A percentile compares a stretch with the other conserved stretches of the same genome.
These are phyloP conservation scores for Phasianus colchicus DNA, from an alignment of 2,113 vertebrate species.

Conservation along the genomic window DNA sequence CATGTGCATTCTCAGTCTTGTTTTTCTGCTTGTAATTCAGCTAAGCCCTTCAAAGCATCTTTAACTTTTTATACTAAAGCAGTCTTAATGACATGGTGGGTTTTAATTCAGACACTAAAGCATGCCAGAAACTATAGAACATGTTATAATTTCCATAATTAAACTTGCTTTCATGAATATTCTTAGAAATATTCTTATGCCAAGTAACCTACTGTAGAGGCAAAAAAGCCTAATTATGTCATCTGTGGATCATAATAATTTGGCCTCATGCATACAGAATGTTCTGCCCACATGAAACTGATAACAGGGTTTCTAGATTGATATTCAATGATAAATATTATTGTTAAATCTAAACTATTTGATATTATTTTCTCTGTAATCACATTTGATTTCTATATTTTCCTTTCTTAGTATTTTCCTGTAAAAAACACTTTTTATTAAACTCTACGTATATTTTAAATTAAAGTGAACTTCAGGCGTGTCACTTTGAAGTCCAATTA, in stretches of 20 bases:
- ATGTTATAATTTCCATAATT: not conserved
- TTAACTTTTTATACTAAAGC: not conserved
- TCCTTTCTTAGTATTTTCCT: not conserved
- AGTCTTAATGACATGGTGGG: not conserved
- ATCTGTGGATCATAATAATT: not conserved
- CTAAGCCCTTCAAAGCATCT: not conserved
- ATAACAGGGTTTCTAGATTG: not conserved
- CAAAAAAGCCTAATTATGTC: not conserved
- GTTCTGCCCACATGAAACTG: not conserved
- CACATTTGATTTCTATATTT: not conserved
- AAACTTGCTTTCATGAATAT: not conserved
- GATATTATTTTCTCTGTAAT: not conserved
- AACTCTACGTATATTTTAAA: not conserved
- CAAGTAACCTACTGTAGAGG: not conserved
- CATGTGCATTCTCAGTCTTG: not conserved
- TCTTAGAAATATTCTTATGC: not conserved
- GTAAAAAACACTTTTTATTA: not conserved
- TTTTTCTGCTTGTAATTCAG: not conserved
- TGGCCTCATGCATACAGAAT: not conserved
- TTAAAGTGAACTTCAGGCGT: not conserved
- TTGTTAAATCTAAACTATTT: not conserved
- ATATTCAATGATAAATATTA: not conserved
- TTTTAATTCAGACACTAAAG: not conserved
- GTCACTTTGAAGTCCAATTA: not conserved
- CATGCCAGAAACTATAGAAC: accelerated